phyloP scores from a whole-genome alignment of 2,888 invertebrate species.

The Drosophila pseudotalamancana region DNA sequence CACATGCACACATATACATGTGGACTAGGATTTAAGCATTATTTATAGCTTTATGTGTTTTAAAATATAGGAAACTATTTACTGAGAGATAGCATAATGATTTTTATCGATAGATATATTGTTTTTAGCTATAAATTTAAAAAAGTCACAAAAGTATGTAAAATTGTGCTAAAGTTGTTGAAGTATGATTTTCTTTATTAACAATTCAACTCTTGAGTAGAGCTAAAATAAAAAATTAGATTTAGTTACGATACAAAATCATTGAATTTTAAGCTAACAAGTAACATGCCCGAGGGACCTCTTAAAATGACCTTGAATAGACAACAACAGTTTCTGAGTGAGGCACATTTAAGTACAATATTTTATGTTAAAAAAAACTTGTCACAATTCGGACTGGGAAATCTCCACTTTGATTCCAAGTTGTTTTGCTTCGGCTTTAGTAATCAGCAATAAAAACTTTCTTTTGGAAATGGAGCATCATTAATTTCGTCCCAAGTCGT shows the following conservation, averaged over 20 bases:
- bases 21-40: not conserved
- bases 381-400: conserved; percentile 26
- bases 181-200: not conserved
- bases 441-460: conserved; percentile 61
- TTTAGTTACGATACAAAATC: not conserved
- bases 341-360: conserved; percentile 10
- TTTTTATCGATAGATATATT: not conserved
- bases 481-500: conserved; percentile 38
- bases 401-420: conserved; percentile 18
- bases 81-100: not conserved
- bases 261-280: not conserved
- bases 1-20: conserved; percentile 1
- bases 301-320: not conserved
- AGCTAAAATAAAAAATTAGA: conserved; percentile 3
- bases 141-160: not conserved
- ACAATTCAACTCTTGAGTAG: too few relatives aligned
- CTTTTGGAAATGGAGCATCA: conserved; percentile 47
- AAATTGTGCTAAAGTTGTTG: not conserved
- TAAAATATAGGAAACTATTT: conserved; percentile 1
- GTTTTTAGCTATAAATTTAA: not conserved
- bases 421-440: conserved; percentile 27
- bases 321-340: not conserved
- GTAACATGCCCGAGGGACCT: not conserved
- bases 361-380: conserved; percentile 11
- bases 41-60: conserved; percentile 29